phyloP scores from a whole-genome alignment of 2,888 invertebrate genomes.

The Mactromeris polynyma region DNA sequence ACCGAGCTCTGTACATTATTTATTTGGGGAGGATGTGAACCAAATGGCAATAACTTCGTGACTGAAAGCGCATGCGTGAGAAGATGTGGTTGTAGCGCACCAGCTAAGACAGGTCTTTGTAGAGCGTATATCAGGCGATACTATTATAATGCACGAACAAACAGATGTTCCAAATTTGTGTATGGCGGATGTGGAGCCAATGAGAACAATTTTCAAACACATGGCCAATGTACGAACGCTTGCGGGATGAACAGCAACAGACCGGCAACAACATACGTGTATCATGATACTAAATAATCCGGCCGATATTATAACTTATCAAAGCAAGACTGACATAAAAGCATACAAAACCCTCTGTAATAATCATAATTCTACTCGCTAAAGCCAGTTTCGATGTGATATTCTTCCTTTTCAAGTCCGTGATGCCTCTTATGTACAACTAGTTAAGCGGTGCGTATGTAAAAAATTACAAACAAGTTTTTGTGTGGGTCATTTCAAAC shows the following conservation, averaged over 20 bases:
- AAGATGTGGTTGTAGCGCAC: background rate
- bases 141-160: background rate
- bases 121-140: background rate
- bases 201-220: constrained; percentile 1
- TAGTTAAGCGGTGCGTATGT: no score
- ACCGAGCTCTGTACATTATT: background rate
- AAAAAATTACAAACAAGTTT: no score
- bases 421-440: no score
- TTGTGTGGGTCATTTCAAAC: no score
- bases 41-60: constrained; percentile 13
- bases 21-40: background rate
- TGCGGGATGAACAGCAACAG: background rate
- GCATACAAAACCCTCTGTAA: no score
- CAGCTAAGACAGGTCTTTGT: constrained; percentile 1
- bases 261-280: no score
- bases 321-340: no score
- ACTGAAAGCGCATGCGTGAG: background rate
- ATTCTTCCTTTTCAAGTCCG: no score
- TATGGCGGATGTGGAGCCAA: background rate
- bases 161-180: background rate
- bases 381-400: no score
- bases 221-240: background rate
- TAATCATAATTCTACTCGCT: no score
- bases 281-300: no score
- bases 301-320: no score